These are phyloP conservation scores for Acrobasis repandana DNA, from an alignment of 2,888 invertebrate species.

Conservation along the genomic window DNA sequence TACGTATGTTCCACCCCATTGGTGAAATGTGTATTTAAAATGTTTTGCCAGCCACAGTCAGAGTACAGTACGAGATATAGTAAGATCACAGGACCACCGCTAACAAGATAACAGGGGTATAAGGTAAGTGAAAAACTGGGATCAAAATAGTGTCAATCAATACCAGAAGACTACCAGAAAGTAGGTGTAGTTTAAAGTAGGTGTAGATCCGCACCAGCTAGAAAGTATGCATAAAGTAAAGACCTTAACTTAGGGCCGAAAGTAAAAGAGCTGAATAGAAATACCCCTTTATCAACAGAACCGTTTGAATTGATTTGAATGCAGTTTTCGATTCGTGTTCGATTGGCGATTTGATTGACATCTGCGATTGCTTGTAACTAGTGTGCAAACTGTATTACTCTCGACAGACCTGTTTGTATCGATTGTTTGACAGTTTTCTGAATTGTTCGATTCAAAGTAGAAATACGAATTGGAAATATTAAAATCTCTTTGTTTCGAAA, in stretches of 20 bases:
- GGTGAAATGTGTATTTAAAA: background rate
- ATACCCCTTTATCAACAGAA: constrained; percentile 8
- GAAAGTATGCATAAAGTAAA: background rate
- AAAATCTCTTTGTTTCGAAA: no score
- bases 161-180: no score
- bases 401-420: constrained; percentile 3
- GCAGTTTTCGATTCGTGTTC: constrained; percentile 11
- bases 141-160: no score
- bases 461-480: no score
- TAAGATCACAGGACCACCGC: no score
- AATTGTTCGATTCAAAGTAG: background rate
- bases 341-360: constrained; percentile 19
- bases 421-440: background rate
- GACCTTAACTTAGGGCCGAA: background rate
- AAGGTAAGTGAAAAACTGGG: no score
- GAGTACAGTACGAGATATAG: no score
- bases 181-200: no score
- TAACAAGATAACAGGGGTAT: no score
- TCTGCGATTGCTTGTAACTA: background rate
- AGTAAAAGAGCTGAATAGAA: background rate
- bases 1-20: background rate
- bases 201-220: no score
- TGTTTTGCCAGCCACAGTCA: no score
- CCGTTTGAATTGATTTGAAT: constrained; percentile 5
- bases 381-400: background rate